Conservation (phyloP, 2,888 invertebrate genomes). For the Heliconius charithonia region DNA sequence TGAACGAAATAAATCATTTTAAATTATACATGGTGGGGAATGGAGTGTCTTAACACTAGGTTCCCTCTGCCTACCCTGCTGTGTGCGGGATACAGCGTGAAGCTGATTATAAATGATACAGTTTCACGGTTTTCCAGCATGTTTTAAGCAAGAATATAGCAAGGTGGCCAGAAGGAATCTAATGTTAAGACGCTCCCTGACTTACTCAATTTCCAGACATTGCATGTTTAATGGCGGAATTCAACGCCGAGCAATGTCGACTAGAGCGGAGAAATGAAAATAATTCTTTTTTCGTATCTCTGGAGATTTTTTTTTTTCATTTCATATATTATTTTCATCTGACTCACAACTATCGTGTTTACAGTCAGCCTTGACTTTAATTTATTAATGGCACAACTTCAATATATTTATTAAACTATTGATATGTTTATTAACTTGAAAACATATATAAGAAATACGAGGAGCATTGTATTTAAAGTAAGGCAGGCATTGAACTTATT, state of each 20-base stretch:
- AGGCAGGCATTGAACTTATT: conserved; percentile 15
- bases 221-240: background rate
- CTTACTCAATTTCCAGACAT: background rate
- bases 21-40: background rate
- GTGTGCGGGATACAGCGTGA: too few species aligned
- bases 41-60: too few species aligned
- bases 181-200: background rate
- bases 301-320: too few species aligned
- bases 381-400: background rate
- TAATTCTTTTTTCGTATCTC: background rate
- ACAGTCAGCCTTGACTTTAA: background rate
- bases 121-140: background rate
- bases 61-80: too few species aligned
- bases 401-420: background rate
- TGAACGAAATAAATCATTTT: background rate
- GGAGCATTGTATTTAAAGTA: conserved; percentile 4
- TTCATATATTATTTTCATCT: too few species aligned
- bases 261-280: background rate
- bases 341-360: background rate
- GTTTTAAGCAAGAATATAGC: background rate
- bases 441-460: conserved; percentile 10
- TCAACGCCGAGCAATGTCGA: too few species aligned
- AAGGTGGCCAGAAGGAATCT: background rate
- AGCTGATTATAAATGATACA: too few species aligned
- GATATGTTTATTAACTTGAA: background rate